phyloP scores from a whole-genome alignment of 2,113 vertebrate genomes.

The Cottus gobio region DNA sequence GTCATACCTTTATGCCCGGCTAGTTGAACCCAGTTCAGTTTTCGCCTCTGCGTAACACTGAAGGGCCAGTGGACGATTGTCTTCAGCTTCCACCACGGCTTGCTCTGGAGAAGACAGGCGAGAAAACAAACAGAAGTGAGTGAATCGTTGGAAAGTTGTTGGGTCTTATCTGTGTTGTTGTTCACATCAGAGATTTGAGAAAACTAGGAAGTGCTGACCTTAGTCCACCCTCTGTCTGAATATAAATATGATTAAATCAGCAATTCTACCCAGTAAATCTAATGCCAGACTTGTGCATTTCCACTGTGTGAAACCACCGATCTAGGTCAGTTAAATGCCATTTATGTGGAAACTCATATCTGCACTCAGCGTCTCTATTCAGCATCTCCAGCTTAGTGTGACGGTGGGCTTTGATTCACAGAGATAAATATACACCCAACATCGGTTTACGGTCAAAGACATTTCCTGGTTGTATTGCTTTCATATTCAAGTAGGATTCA shows the following conservation, averaged over 20 bases:
- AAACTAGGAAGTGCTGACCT: constrained; percentile 2
- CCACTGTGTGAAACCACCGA: constrained; percentile 21
- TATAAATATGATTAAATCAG: constrained; percentile 23
- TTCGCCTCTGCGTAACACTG: constrained; percentile 90
- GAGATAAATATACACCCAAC: not conserved
- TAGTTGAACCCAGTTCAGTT: constrained; percentile 94
- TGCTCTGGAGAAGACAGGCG: constrained; percentile 81
- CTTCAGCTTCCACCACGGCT: constrained; percentile 94
- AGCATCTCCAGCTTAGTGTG: constrained; percentile 18
- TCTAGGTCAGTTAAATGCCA: constrained; percentile 64
- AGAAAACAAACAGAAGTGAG: constrained; percentile 1
- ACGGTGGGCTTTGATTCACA: constrained; percentile 14
- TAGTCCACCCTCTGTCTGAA: not conserved
- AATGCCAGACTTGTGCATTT: constrained; percentile 45
- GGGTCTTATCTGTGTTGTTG: not conserved
- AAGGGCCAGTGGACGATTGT: constrained; percentile 93
- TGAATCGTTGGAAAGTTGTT: not conserved
- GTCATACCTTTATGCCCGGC: constrained; percentile 95
- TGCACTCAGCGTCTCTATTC: constrained; percentile 42
- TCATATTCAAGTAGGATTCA: not conserved
- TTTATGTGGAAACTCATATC: constrained; percentile 64
- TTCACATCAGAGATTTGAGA: constrained; percentile 1
- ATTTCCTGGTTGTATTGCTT: not conserved
- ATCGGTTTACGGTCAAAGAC: not conserved
- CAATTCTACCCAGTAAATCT: constrained; percentile 19